Percentiles rank a stretch among this genome's conserved stretches.
These are phyloP conservation scores for Limenitis arthemis DNA, from an alignment of 2,888 invertebrate species.

Conservation along the genomic window DNA sequence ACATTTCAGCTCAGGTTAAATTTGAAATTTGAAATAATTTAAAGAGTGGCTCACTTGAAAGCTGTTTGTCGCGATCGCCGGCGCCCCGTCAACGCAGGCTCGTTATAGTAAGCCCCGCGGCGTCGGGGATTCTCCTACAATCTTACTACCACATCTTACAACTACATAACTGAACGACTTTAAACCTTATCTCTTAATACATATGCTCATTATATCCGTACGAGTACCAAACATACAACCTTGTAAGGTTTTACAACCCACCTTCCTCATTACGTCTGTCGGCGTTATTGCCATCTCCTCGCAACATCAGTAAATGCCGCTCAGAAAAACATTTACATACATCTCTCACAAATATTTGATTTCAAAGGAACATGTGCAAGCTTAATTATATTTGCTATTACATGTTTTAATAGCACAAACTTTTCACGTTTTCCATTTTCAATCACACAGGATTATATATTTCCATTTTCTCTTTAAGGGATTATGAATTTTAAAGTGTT, in stretches of 20 bases:
- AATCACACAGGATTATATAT: slow-evolving; percentile 16
- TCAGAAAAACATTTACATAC: slow-evolving; percentile 61
- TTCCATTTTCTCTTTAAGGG: background rate
- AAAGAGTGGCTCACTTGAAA: slow-evolving; percentile 41
- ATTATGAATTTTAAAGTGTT: too few relatives aligned
- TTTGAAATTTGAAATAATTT: slow-evolving; percentile 42
- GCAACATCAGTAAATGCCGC: slow-evolving; percentile 54
- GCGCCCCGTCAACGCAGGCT: slow-evolving; percentile 47
- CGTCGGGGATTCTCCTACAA: slow-evolving; percentile 40
- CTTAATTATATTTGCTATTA: slow-evolving; percentile 21
- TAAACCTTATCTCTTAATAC: slow-evolving; percentile 37
- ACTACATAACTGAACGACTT: slow-evolving; percentile 32
- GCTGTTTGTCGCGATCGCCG: slow-evolving; percentile 40
- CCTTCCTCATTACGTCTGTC: slow-evolving; percentile 61
- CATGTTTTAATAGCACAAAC: slow-evolving; percentile 1
- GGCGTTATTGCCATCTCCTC: slow-evolving; percentile 54
- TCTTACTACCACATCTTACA: slow-evolving; percentile 38
- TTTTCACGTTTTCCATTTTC: slow-evolving; percentile 2
- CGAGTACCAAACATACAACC: slow-evolving; percentile 20
- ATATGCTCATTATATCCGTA: slow-evolving; percentile 5
- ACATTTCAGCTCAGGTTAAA: slow-evolving; percentile 28
- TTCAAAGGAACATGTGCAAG: slow-evolving; percentile 19
- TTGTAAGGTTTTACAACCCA: slow-evolving; percentile 42
- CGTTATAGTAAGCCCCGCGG: slow-evolving; percentile 59
- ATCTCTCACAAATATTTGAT: slow-evolving; percentile 43